phyloP scores from a whole-genome alignment of 2,113 vertebrate species.

The Nicator chloris region DNA sequence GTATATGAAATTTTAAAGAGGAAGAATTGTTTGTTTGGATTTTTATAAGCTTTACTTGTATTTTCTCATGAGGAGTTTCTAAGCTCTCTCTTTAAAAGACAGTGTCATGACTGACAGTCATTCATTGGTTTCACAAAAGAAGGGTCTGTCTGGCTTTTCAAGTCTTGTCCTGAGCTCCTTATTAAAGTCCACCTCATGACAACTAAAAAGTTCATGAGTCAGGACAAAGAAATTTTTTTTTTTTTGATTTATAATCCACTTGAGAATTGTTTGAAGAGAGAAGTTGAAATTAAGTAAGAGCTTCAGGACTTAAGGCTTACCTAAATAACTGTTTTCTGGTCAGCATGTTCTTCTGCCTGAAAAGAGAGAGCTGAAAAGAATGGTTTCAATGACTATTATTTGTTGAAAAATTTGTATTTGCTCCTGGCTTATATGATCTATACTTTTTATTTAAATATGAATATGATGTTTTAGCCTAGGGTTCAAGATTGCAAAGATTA shows the following conservation, averaged over 20 bases:
- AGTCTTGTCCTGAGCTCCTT: background rate
- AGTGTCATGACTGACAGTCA: background rate
- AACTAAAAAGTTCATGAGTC: background rate
- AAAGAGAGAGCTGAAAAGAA: constrained; percentile 20
- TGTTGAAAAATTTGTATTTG: constrained; percentile 43
- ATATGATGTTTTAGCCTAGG: constrained; percentile 51
- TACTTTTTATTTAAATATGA: constrained; percentile 60
- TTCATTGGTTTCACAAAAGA: background rate
- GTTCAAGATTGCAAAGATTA: constrained; percentile 52
- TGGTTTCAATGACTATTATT: constrained; percentile 8
- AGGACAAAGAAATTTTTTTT: background rate
- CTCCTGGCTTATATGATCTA: constrained; percentile 40
- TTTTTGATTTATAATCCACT: background rate
- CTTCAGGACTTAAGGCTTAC: constrained; percentile 17
- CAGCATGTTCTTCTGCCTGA: constrained; percentile 5
- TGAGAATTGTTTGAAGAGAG: background rate
- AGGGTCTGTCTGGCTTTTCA: background rate
- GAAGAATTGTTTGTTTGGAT: constrained; percentile 28
- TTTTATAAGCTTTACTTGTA: constrained; percentile 7
- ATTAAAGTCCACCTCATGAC: background rate
- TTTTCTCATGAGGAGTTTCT: constrained; percentile 9
- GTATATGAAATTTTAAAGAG: constrained; percentile 18
- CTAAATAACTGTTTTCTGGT: constrained; percentile 29
- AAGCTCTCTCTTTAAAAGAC: background rate
- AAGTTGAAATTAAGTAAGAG: background rate